These are phyloP conservation scores for Prinia subflava DNA, from an alignment of 2,113 vertebrate species.

Conservation along the genomic window DNA sequence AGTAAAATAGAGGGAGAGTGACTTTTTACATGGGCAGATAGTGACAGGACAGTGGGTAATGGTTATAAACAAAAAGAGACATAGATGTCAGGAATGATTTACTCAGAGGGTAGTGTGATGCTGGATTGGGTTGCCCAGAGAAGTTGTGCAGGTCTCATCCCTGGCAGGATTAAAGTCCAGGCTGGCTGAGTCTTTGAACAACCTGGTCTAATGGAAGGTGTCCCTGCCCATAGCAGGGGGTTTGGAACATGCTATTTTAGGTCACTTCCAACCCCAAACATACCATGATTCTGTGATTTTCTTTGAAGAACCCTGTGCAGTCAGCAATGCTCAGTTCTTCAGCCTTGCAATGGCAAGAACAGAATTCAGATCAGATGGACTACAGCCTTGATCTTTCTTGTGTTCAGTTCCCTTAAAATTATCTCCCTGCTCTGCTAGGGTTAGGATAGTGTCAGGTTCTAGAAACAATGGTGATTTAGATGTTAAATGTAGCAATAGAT, in stretches of 20 bases:
- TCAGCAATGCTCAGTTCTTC: neutral
- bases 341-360: neutral
- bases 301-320: neutral
- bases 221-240: fast-evolving
- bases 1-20: no score
- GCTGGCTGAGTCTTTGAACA: neutral
- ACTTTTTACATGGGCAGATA: neutral
- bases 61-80: neutral
- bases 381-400: neutral
- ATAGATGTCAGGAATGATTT: neutral
- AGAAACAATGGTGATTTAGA: neutral
- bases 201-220: neutral
- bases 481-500: neutral
- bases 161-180: neutral
- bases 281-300: neutral
- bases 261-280: neutral
- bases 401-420: neutral
- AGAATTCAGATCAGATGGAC: neutral
- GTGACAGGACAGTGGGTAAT: neutral
- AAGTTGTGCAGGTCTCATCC: neutral
- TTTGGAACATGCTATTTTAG: neutral
- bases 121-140: neutral
- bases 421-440: neutral
- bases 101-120: neutral
- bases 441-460: neutral